Base-by-base conservation (phyloP, 64 coral and sea anemone genomes). In the Stichodactyla helianthus region DNA sequence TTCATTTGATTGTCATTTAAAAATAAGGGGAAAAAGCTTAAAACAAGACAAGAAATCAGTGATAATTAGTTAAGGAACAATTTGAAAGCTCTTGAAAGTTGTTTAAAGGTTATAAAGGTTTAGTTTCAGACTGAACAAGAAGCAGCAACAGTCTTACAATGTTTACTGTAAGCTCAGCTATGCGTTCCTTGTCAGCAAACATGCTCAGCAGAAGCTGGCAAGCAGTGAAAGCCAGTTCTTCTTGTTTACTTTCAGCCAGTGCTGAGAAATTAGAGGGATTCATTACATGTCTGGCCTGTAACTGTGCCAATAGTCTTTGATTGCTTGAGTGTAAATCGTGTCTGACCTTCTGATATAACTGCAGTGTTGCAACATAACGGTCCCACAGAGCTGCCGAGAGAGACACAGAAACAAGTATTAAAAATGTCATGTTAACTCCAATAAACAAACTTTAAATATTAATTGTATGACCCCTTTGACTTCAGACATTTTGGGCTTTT, bases 271-370 rank as follows among this genome's bases (percentile, higher is more conserved):
- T 60, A 84, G 83, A 58, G 28, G 83, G 84, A 77, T 87, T 87
- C 90, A 97, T 97, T 97, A 97, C 94, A 97, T 97, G 94, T 90
- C 88, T 92, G 85, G 94, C 88, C 82, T 97, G 91, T 77, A 97
- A 93, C 94, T 93, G 88, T 87, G 94, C 94, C 88, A 97, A 70
- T 79, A 97, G 94, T 83, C 88, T 93, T 58, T 92, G 79, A 92
- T 93, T 97, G 91, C 94, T 97, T 51, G 67, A 83, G 94, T 88
- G 88, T 86, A 97, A 97, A 87, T 97, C 94, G 52, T 90, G 91
- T 87, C 94, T 92, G 91, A 97, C 94, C 94, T 97, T 89, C 91
- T 97, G 91, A 92, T 97, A 97, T 59, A 93, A 87, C 85, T 89
- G 88, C 88, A 88, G 88, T 18, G 91, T 59, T 54, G 52, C 88